Evolutionary conservation across 2,797 vertebrate species (phyloP).

Genomic region (Meriones psammophilus): DNA sequence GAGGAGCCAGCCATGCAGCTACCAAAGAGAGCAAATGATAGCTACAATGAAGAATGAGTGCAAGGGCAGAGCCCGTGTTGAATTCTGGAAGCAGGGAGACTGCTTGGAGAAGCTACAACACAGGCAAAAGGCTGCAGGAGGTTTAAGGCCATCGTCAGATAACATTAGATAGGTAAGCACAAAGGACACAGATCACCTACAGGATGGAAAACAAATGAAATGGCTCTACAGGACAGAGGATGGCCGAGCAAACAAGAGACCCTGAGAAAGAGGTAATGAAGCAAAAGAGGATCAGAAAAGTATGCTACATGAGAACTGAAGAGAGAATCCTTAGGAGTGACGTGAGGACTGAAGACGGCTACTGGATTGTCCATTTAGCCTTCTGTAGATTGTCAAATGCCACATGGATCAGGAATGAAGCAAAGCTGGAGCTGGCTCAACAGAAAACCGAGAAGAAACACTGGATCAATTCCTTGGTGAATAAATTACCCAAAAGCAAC

Average conservation of each 20-base stretch:
- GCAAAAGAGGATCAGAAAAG: background rate
- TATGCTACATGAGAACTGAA: background rate
- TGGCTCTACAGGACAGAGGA: background rate
- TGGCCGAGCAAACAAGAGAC: too few relatives aligned
- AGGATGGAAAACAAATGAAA: background rate
- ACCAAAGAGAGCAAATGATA: background rate
- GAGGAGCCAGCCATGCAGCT: background rate
- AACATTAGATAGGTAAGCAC: rapidly evolving
- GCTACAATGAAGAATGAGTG: background rate
- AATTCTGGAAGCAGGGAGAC: background rate
- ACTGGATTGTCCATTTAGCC: background rate
- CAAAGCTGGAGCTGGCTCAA: background rate
- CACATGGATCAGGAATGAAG: background rate
- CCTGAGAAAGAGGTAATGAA: background rate
- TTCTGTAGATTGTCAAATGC: background rate
- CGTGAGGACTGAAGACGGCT: background rate
- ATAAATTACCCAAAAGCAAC: background rate
- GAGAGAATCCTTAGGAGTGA: background rate
- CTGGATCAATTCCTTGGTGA: background rate
- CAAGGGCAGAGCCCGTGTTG: background rate
- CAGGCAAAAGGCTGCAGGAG: background rate
- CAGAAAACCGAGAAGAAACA: background rate
- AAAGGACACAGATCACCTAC: background rate
- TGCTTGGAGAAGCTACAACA: background rate
- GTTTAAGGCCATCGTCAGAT: background rate